Evolutionary conservation across 37 sponge, comb jelly and placozoan species (phyloP).

Genomic region (Oopsacas minuta): DNA sequence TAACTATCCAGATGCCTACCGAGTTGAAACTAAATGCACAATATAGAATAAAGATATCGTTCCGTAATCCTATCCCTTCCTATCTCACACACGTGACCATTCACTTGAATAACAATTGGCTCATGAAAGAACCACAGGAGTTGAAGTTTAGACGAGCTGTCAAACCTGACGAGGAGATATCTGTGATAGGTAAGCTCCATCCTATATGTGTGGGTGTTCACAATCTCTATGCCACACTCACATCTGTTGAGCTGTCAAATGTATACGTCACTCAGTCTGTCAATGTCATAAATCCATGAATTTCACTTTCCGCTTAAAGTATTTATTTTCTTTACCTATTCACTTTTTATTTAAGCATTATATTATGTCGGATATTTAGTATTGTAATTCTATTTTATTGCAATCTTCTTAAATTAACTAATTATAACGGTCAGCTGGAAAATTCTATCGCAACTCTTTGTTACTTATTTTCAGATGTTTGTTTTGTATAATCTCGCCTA

Average conservation of each 20-base stretch:
- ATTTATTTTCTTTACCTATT: not conserved
- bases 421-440: not conserved
- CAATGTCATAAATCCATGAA: not conserved
- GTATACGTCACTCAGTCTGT: not conserved
- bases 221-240: not conserved
- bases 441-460: not conserved
- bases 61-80: not conserved
- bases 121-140: not conserved
- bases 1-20: not conserved
- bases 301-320: not conserved
- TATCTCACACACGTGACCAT: not conserved
- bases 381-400: not conserved
- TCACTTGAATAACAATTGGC: slow-evolving; percentile 1
- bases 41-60: not conserved
- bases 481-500: not conserved
- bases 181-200: not conserved
- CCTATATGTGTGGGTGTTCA: not conserved
- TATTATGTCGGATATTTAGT: not conserved
- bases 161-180: not conserved
- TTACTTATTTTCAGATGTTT: not conserved
- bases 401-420: not conserved
- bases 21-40: not conserved
- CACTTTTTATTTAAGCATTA: not conserved
- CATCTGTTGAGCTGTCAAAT: not conserved
- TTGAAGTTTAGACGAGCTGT: not conserved